These are phyloP conservation scores for Cosmia pyralina DNA, from an alignment of 2,888 invertebrate species.

Conservation along the genomic window DNA sequence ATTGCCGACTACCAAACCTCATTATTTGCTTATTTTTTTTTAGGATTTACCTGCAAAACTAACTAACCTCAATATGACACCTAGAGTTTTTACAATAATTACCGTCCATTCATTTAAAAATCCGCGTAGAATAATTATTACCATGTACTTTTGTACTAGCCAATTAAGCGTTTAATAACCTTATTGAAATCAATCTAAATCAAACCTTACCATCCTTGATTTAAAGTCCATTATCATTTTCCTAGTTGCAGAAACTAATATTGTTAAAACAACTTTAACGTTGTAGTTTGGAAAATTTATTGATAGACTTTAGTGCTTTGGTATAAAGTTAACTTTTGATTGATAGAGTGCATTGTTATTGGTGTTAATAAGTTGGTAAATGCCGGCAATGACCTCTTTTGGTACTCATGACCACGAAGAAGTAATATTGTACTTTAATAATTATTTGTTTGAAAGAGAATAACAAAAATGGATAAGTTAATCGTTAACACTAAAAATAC, in stretches of 20 bases:
- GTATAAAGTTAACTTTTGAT: constrained; percentile 18
- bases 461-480: constrained; percentile 39
- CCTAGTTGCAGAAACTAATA: constrained; percentile 43
- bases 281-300: constrained; percentile 6
- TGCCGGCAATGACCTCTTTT: constrained; percentile 59
- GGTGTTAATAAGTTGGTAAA: constrained; percentile 29
- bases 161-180: constrained; percentile 50
- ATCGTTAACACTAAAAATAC: not conserved
- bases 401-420: constrained; percentile 51
- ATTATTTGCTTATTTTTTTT: too few species aligned
- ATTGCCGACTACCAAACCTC: too few species aligned
- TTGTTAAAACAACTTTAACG: constrained; percentile 20
- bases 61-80: constrained; percentile 5
- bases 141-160: constrained; percentile 5
- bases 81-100: constrained; percentile 21
- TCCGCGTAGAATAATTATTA: constrained; percentile 35
- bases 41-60: too few species aligned
- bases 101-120: constrained; percentile 45
- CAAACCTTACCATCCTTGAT: not conserved
- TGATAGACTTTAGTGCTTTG: not conserved
- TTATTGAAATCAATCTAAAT: constrained; percentile 18
- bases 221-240: constrained; percentile 45
- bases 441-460: constrained; percentile 48
- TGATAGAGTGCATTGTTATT: constrained; percentile 18
- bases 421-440: constrained; percentile 59